Conservation (phyloP, 2,888 invertebrate species). For the Sipha maydis region DNA sequence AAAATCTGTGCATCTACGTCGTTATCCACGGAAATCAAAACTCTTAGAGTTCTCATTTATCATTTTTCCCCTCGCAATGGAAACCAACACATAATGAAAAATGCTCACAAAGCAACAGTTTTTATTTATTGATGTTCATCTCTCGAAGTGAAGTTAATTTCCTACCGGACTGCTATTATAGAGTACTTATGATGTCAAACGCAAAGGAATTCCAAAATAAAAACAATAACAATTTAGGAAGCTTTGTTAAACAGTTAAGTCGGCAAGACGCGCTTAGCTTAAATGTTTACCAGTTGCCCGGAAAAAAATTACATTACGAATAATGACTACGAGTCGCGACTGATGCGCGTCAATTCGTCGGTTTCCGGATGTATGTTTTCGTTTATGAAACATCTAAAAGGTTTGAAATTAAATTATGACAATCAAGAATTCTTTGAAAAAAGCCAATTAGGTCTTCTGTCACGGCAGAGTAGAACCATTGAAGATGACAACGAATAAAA, state of each 20-base stretch:
- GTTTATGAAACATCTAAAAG: conserved; percentile 2
- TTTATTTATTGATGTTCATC: not conserved
- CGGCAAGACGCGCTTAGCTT: not conserved
- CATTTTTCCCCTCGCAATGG: not conserved
- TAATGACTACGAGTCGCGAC: conserved; percentile 6
- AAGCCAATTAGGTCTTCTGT: conserved; percentile 15
- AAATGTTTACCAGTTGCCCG: conserved; percentile 1
- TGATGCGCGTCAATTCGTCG: too few species aligned
- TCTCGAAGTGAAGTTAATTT: not conserved
- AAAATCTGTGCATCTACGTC: not conserved
- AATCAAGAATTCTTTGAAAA: not conserved
- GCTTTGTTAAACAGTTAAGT: not conserved
- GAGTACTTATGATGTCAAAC: not conserved
- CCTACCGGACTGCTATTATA: not conserved
- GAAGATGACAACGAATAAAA: not conserved
- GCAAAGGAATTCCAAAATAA: not conserved
- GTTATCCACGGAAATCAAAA: not conserved
- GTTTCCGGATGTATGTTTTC: conserved; percentile 9
- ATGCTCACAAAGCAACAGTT: conserved; percentile 11
- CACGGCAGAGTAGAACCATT: not conserved
- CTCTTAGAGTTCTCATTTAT: not conserved
- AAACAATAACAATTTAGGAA: not conserved
- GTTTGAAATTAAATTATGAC: conserved; percentile 43
- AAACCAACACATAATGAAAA: conserved; percentile 4
- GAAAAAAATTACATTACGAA: conserved; percentile 22